Conservation (phyloP, 1,140 invertebrate species). For the Calephelis virginiensis region DNA sequence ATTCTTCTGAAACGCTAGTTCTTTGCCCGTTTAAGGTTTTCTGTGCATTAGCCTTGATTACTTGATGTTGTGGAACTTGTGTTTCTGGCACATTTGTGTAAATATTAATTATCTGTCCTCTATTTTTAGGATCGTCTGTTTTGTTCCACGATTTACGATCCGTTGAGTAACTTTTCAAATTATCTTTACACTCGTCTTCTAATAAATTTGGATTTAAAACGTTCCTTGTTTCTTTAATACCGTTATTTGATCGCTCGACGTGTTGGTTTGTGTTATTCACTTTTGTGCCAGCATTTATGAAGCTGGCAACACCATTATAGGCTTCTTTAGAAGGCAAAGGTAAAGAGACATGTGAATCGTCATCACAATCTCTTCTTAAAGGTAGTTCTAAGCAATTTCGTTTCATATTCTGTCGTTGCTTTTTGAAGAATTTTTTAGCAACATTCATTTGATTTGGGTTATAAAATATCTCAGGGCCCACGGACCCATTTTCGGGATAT, state of each 20-base stretch:
- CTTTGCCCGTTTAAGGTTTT: slow-evolving; percentile 58
- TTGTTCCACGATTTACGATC: slow-evolving; percentile 60
- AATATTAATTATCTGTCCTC: slow-evolving; percentile 83
- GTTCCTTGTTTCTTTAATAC: slow-evolving; percentile 69
- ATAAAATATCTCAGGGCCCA: slow-evolving; percentile 90
- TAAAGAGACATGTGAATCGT: slow-evolving; percentile 79
- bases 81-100: slow-evolving; percentile 87
- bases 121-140: slow-evolving; percentile 61
- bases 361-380: slow-evolving; percentile 81
- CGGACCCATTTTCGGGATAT: slow-evolving; percentile 80
- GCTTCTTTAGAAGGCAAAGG: slow-evolving; percentile 76
- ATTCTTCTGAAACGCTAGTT: slow-evolving; percentile 68
- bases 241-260: slow-evolving; percentile 80
- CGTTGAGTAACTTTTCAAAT: slow-evolving; percentile 72
- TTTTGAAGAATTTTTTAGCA: slow-evolving; percentile 94
- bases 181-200: slow-evolving; percentile 76
- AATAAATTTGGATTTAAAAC: slow-evolving; percentile 81
- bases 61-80: slow-evolving; percentile 81
- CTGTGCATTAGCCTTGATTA: slow-evolving; percentile 67
- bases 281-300: slow-evolving; percentile 84
- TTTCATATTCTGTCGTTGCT: slow-evolving; percentile 88
- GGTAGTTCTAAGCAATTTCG: slow-evolving; percentile 86
- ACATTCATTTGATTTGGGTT: slow-evolving; percentile 96
- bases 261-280: slow-evolving; percentile 89
- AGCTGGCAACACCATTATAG: slow-evolving; percentile 80